phyloP scores from a whole-genome alignment of 2,888 invertebrate genomes.

The Lamproptera curius region DNA sequence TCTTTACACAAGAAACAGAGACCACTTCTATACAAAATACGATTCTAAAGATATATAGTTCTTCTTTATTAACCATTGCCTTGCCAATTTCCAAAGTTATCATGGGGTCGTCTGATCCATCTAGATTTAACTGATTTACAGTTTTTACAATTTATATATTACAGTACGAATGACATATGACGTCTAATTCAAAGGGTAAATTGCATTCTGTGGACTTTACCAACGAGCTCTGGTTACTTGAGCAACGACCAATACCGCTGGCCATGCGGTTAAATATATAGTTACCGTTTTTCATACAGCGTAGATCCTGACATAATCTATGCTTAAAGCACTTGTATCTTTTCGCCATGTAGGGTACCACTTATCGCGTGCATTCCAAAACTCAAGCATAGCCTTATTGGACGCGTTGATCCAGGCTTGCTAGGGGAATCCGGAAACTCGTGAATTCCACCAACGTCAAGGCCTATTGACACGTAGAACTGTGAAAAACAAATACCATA shows the following conservation, averaged over 20 bases:
- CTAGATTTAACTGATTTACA: too few species aligned
- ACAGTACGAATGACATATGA: not conserved
- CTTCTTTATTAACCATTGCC: too few species aligned
- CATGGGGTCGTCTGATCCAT: too few species aligned
- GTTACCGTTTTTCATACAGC: conserved; percentile 50
- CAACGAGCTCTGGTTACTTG: too few species aligned
- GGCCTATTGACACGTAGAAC: conserved; percentile 87
- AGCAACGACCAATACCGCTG: too few species aligned
- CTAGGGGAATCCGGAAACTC: conserved; percentile 80
- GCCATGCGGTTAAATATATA: not conserved
- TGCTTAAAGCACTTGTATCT: conserved; percentile 69
- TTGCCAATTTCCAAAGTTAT: too few species aligned
- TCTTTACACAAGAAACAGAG: too few species aligned
- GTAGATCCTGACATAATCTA: conserved; percentile 83
- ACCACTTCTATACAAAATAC: too few species aligned
- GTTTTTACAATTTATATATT: too few species aligned
- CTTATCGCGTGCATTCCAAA: conserved; percentile 80
- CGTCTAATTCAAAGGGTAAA: not conserved
- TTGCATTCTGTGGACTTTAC: too few species aligned
- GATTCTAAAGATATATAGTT: too few species aligned
- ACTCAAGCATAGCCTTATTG: conserved; percentile 81
- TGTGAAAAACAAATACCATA: too few species aligned
- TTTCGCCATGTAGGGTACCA: conserved; percentile 84
- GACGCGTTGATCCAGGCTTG: conserved; percentile 87
- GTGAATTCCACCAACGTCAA: conserved; percentile 86